Evolutionary conservation across 2,888 invertebrate genomes (phyloP).

Genomic region (Morpho deidamia): DNA sequence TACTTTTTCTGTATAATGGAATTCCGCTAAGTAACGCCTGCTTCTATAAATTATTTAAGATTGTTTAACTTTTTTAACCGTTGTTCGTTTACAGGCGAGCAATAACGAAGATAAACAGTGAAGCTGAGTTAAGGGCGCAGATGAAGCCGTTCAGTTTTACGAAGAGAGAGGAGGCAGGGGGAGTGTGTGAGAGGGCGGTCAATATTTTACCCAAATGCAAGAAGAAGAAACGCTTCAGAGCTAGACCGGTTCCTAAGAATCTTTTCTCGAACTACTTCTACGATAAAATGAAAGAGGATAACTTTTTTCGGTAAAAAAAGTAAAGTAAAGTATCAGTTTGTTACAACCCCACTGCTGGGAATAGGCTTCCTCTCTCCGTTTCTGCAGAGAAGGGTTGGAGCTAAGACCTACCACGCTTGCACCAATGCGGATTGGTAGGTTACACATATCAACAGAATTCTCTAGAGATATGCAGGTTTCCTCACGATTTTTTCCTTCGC

Average conservation of each 20-base stretch:
- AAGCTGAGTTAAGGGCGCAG: slow-evolving; percentile 79
- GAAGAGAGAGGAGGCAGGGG: slow-evolving; percentile 75
- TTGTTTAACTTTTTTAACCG: not conserved
- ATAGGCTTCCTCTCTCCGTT: too few relatives aligned
- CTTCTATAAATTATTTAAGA: too few relatives aligned
- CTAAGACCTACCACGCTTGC: too few relatives aligned
- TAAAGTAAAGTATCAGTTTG: too few relatives aligned
- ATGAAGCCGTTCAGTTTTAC: slow-evolving; percentile 83
- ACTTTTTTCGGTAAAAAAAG: slow-evolving; percentile 84
- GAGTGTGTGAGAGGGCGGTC: slow-evolving; percentile 55
- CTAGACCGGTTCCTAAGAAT: slow-evolving; percentile 84
- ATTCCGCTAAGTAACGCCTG: too few relatives aligned
- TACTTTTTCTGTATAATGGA: too few relatives aligned
- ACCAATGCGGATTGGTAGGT: too few relatives aligned
- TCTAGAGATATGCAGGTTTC: too few relatives aligned
- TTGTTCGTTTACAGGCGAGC: slow-evolving; percentile 58
- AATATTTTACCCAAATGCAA: slow-evolving; percentile 51
- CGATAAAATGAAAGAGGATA: slow-evolving; percentile 84
- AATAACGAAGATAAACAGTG: slow-evolving; percentile 78
- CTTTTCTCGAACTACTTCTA: slow-evolving; percentile 84
- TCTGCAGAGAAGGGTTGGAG: too few relatives aligned
- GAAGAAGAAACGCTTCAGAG: slow-evolving; percentile 79
- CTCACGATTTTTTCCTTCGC: too few relatives aligned
- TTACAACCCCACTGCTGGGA: too few relatives aligned
- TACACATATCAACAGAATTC: too few relatives aligned